Percentiles rank a stretch among this genome's conserved stretches.
These are phyloP conservation scores for Peromyscus eremicus DNA, from an alignment of 2,797 vertebrate genomes.

Conservation along the genomic window DNA sequence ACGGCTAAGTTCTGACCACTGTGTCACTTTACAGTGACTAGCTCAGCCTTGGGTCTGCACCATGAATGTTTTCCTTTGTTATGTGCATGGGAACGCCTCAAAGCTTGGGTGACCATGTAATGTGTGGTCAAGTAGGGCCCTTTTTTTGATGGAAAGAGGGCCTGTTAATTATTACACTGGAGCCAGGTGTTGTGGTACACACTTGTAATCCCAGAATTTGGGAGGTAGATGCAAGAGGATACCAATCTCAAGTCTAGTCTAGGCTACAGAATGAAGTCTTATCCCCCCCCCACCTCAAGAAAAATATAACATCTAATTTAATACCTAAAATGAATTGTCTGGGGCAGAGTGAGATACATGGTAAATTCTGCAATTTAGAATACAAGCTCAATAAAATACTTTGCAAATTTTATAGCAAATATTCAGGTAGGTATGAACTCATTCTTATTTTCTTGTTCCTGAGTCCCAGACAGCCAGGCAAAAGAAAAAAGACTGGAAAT, in stretches of 20 bases:
- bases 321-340: not conserved
- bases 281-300: not conserved
- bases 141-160: not conserved
- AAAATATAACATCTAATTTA: not conserved
- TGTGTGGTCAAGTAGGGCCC: not conserved
- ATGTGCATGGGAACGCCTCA: not conserved
- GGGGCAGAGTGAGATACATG: not conserved
- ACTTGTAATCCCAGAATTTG: not conserved
- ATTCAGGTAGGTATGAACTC: not conserved
- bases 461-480: not conserved
- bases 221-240: not conserved
- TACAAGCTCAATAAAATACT: not conserved
- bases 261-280: not conserved
- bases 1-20: not conserved
- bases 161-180: not conserved
- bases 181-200: too few relatives aligned
- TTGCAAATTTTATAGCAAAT: constrained; percentile 26
- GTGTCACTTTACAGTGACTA: rapidly evolving
- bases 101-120: not conserved
- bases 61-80: not conserved
- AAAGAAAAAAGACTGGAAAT: not conserved
- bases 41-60: not conserved
- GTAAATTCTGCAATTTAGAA: not conserved
- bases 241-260: not conserved
- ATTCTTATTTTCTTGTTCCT: not conserved